Evolutionary conservation across 2,113 vertebrate genomes (phyloP).

Genomic region (Elephas maximus): DNA sequence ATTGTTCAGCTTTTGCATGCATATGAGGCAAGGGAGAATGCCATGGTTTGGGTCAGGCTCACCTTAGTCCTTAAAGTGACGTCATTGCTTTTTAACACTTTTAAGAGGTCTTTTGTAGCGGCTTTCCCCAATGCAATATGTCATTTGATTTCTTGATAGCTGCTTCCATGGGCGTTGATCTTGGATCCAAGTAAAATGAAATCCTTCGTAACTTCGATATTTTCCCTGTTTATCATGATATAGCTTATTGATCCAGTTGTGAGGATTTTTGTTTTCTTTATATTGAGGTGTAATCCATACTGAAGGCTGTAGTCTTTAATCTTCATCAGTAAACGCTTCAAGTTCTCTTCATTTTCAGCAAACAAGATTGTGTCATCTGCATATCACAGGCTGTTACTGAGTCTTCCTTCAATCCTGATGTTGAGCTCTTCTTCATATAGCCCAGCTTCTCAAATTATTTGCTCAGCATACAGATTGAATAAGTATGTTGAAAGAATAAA

Average conservation of each 20-base stretch:
- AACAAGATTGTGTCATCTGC: neutral
- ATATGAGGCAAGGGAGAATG: too few relatives aligned
- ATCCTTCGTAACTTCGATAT: neutral
- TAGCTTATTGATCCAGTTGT: neutral
- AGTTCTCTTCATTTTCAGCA: neutral
- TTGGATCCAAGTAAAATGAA: neutral
- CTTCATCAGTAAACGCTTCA: neutral
- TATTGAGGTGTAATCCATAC: too few relatives aligned
- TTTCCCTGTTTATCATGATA: too few relatives aligned
- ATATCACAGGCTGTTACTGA: neutral
- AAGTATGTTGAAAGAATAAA: neutral
- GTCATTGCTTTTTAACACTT: too few relatives aligned
- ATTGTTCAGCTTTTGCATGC: too few relatives aligned
- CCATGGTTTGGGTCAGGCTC: too few relatives aligned
- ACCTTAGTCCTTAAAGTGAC: too few relatives aligned
- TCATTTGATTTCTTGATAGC: neutral
- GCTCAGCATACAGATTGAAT: neutral
- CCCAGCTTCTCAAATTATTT: neutral
- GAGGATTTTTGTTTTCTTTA: neutral
- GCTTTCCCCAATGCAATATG: neutral
- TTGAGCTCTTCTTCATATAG: neutral
- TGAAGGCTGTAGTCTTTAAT: neutral
- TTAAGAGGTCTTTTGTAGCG: neutral
- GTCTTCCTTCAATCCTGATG: neutral
- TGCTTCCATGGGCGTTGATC: neutral